Conservation (phyloP, 2,888 invertebrate genomes). For the Caenorhabditis wallacei region DNA sequence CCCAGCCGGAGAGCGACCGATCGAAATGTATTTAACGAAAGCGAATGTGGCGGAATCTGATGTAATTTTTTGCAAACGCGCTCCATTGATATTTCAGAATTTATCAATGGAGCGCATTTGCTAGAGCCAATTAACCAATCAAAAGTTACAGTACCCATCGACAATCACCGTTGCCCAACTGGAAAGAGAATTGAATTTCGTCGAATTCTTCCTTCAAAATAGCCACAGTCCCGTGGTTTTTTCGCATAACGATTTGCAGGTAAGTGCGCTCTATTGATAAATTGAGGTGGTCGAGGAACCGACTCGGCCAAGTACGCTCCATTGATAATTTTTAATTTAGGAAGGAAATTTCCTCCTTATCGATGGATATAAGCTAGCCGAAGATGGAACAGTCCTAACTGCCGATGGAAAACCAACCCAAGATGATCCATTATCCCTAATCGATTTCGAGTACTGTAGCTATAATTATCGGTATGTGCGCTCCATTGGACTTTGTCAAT, state of each 20-base stretch:
- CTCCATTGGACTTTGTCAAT: not conserved
- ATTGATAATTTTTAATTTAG: constrained; percentile 31
- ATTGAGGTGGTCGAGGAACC: too few relatives aligned
- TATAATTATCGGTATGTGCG: constrained; percentile 73
- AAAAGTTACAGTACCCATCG: constrained; percentile 69
- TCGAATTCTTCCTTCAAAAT: constrained; percentile 70
- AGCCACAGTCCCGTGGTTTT: constrained; percentile 87
- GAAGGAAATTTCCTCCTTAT: constrained; percentile 74
- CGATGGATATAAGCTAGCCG: constrained; percentile 67
- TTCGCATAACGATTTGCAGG: constrained; percentile 84
- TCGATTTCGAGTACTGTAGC: constrained; percentile 75
- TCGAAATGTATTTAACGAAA: constrained; percentile 65
- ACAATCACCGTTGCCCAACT: constrained; percentile 69
- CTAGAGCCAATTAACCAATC: too few relatives aligned
- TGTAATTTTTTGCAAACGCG: constrained; percentile 30
- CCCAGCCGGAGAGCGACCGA: constrained; percentile 62
- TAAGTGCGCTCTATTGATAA: constrained; percentile 8
- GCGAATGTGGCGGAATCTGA: constrained; percentile 67
- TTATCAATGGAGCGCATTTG: too few relatives aligned
- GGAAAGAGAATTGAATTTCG: constrained; percentile 73
- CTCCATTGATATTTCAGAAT: not conserved
- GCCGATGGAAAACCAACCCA: constrained; percentile 51
- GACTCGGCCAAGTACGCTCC: too few relatives aligned
- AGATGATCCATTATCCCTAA: constrained; percentile 70
- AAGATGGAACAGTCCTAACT: constrained; percentile 66